A percentile compares a stretch with the other conserved stretches of the same genome.
Evolutionary conservation across 2,888 invertebrate species (phyloP).

Genomic region (Apamea epomidion): DNA sequence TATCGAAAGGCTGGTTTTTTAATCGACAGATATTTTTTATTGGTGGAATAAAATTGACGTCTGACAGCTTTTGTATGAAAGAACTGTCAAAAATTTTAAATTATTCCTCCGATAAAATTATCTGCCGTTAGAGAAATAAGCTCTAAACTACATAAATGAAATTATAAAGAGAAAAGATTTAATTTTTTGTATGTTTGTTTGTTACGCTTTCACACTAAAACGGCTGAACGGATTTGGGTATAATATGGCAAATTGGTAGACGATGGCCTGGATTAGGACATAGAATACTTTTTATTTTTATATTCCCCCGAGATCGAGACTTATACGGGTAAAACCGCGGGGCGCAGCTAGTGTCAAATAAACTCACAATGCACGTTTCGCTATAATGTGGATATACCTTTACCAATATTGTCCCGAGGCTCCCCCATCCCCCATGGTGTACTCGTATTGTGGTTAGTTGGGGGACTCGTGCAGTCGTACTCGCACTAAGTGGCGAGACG

Average conservation of each 20-base stretch:
- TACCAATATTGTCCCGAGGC: background rate
- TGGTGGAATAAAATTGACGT: too few species aligned
- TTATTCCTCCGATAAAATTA: too few species aligned
- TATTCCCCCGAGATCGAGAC: background rate
- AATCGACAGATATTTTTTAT: too few species aligned
- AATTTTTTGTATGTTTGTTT: background rate
- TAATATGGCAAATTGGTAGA: background rate
- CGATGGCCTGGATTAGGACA: background rate
- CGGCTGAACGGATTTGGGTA: background rate
- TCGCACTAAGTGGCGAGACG: conserved; percentile 46
- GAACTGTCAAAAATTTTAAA: too few species aligned
- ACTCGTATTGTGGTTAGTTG: conserved; percentile 33
- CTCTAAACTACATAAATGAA: too few species aligned
- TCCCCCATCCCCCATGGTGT: background rate
- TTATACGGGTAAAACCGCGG: background rate
- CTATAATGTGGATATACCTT: conserved; percentile 7
- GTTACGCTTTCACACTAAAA: background rate
- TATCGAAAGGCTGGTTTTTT: too few species aligned
- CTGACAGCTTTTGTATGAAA: too few species aligned
- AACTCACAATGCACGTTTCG: background rate
- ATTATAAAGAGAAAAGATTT: background rate
- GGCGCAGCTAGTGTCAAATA: background rate
- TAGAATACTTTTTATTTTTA: background rate
- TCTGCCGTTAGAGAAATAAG: too few species aligned
- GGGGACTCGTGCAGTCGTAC: conserved; percentile 8